These are phyloP conservation scores for Hyles lineata DNA, from an alignment of 2,888 invertebrate species.

Conservation along the genomic window DNA sequence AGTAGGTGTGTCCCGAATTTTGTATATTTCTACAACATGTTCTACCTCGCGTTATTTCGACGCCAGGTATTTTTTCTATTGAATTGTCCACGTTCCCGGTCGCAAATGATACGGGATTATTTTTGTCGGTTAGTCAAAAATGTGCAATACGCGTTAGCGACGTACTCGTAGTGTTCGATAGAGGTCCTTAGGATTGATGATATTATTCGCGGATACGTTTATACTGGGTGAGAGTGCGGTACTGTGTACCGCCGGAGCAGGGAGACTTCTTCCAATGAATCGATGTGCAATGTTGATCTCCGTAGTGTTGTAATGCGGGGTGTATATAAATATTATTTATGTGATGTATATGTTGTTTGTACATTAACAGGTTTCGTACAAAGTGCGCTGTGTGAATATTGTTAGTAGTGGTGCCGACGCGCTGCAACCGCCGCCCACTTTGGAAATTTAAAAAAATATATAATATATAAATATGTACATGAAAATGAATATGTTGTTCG, in stretches of 20 bases:
- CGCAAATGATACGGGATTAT: not conserved
- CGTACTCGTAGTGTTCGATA: conserved; percentile 12
- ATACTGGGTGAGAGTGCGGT: not conserved
- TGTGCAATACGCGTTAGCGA: conserved; percentile 22
- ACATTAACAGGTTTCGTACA: conserved; percentile 21
- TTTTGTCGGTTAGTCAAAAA: conserved; percentile 21
- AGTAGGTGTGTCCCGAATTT: conserved; percentile 6
- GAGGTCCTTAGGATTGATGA: conserved; percentile 14
- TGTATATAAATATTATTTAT: conserved; percentile 26
- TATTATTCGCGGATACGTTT: not conserved
- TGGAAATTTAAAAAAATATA: conserved; percentile 12
- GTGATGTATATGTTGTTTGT: conserved; percentile 25
- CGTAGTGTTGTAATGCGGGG: conserved; percentile 27
- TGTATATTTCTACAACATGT: conserved; percentile 18
- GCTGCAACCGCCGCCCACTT: conserved; percentile 4
- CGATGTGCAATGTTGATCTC: conserved; percentile 27
- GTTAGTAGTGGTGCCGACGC: conserved; percentile 7
- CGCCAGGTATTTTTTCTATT: conserved; percentile 20
- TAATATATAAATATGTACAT: conserved; percentile 14
- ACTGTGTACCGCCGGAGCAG: not conserved
- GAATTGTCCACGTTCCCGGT: conserved; percentile 10
- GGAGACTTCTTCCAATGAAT: conserved; percentile 7
- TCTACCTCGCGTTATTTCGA: conserved; percentile 15
- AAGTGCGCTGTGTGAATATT: conserved; percentile 23
- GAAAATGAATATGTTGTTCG: conserved; percentile 10